Evolutionary conservation across 2,797 vertebrate genomes (phyloP), one percentile per base, ranked within the genome.

Genomic region (Phalloptychus januarius): DNA sequence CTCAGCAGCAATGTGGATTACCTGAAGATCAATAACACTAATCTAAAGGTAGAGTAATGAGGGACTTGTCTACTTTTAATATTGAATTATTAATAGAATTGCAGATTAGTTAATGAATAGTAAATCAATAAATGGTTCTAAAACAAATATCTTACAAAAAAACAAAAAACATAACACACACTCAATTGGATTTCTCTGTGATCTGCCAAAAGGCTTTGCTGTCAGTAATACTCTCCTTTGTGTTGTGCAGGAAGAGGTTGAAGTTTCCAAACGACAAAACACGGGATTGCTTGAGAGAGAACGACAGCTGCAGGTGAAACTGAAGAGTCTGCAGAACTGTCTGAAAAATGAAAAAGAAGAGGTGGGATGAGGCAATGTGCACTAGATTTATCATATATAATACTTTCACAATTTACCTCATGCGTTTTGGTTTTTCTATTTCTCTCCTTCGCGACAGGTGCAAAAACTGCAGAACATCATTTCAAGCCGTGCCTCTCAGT

Each of bases 331-430:
- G 82, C 97, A 98, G 89, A 97, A 96, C 85, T 94, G 96, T 84
- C 93, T 99, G 83, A 99, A 98, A 95, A 98, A 96, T 91, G 97
- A 99, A 89, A 99, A 99, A 92, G 97, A 99, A 79, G 98, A 99
- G 97, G 98, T 99, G 91, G 67, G 54, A 70, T 71, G 33, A 33
- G 0, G 61, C 25, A 52, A 20, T 45, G 1, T 40, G 10, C 5
- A 69, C 3, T 45, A 18, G 80, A n/a, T 54, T 25, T 3, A 74
- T 78, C 38, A n/a, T 54, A 12, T 11, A 18, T 33, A 58, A 56
- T 8, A 15, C 58, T 28, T 61, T 42, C 76, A 23, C 40, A 23
- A 45, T 65, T 54, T 3, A 13, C 56, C 15, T 65, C 7, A 56
- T 12, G 13, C 25, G 13, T 67, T 58, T 54, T 79, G 28, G 80